These are phyloP conservation scores for Meriones unguiculatus DNA, from an alignment of 2,113 vertebrate species.

Conservation along the genomic window DNA sequence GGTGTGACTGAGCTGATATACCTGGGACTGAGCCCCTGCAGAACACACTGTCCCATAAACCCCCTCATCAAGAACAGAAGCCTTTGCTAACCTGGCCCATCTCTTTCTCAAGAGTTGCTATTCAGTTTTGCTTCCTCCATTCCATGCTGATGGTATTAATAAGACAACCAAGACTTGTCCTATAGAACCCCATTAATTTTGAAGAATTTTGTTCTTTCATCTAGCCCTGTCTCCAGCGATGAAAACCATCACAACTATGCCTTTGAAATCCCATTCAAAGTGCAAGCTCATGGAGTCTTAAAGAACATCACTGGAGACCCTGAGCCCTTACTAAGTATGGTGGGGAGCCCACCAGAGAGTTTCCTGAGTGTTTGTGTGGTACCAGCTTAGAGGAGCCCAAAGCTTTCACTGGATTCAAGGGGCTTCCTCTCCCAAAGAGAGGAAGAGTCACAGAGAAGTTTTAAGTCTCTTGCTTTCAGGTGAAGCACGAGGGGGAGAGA, in stretches of 20 bases:
- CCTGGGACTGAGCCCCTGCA: neutral
- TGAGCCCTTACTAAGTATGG: neutral
- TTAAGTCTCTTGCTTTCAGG: neutral
- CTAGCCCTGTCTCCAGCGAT: neutral
- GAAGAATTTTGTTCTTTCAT: neutral
- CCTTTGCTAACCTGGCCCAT: neutral
- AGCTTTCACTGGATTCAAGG: neutral
- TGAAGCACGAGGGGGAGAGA: neutral
- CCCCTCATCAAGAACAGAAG: neutral
- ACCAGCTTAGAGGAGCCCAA: neutral
- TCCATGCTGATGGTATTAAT: neutral
- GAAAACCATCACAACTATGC: neutral
- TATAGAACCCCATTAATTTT: neutral
- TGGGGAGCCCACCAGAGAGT: neutral
- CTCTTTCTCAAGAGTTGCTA: neutral
- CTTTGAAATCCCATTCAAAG: constrained; percentile 13
- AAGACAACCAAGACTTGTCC: neutral
- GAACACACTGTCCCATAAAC: neutral
- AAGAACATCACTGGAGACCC: neutral
- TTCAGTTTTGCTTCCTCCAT: neutral
- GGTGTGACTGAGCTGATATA: neutral
- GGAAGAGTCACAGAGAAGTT: neutral
- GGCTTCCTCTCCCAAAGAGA: neutral
- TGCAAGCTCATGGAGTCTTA: neutral
- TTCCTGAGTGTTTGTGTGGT: rapidly evolving